These are phyloP conservation scores for Erethizon dorsatum DNA, from an alignment of 2,797 vertebrate genomes.

Conservation along the genomic window DNA sequence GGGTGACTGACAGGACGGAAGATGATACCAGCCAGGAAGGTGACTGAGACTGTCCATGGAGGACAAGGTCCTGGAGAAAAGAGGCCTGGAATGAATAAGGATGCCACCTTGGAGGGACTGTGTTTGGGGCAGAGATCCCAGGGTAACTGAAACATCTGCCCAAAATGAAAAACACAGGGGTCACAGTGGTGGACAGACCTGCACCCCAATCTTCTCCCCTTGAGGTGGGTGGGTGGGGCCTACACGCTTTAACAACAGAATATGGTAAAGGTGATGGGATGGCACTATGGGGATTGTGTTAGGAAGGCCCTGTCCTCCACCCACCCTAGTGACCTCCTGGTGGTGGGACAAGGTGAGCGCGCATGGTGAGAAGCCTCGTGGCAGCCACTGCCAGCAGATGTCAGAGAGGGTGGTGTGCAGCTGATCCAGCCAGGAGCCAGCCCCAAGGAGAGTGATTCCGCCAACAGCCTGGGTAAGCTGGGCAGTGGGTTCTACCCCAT, in stretches of 20 bases:
- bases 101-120: not conserved
- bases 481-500: not conserved
- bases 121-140: not conserved
- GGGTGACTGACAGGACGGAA: not conserved
- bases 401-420: not conserved
- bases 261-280: not conserved
- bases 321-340: not conserved
- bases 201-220: not conserved
- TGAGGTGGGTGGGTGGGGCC: not conserved
- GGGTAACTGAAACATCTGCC: not conserved
- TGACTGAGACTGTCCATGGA: not conserved
- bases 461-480: not conserved
- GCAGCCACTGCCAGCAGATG: not conserved
- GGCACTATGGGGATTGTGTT: not conserved
- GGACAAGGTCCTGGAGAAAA: not conserved
- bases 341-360: not conserved
- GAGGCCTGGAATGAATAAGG: not conserved
- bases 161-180: slow-evolving; percentile 1
- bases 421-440: not conserved
- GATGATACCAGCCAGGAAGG: not conserved
- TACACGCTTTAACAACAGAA: not conserved
- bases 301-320: not conserved
- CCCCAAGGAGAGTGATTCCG: not conserved
- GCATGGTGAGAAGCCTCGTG: not conserved
- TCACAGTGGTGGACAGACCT: no score